phyloP scores from a whole-genome alignment of 2,113 vertebrate species.

The Cephalophus harveyi region DNA sequence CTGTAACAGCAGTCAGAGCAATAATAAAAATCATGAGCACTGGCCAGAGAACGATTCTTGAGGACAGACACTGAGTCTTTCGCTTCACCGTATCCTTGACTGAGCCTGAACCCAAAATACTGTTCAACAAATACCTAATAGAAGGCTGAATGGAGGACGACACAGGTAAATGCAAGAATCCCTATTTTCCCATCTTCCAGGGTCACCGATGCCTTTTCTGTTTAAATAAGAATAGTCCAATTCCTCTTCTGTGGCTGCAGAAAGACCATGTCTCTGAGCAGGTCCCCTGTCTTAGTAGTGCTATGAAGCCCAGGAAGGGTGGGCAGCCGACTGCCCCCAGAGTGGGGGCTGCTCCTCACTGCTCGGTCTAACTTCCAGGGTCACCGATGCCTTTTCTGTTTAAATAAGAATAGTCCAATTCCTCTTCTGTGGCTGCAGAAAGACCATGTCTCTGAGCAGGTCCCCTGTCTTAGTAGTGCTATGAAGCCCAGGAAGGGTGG shows the following conservation, averaged over 20 bases:
- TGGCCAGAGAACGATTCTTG: neutral
- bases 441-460: neutral
- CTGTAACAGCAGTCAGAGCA: too few species aligned
- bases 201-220: neutral
- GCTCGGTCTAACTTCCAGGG: rapidly evolving
- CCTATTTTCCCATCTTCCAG: neutral
- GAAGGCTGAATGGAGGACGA: neutral
- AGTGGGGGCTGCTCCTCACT: neutral
- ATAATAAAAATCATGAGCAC: neutral
- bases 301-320: neutral
- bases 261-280: neutral
- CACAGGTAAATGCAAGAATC: neutral
- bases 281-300: neutral
- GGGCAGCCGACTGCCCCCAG: neutral
- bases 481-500: neutral
- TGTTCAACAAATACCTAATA: neutral
- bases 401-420: neutral
- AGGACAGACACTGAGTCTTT: neutral
- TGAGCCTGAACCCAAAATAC: neutral
- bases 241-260: neutral
- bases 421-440: neutral
- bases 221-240: neutral
- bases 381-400: neutral
- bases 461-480: neutral
- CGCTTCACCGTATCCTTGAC: neutral